Base-by-base conservation (phyloP, 2,888 invertebrate genomes). In the Glyphotaelius pellucidus region DNA sequence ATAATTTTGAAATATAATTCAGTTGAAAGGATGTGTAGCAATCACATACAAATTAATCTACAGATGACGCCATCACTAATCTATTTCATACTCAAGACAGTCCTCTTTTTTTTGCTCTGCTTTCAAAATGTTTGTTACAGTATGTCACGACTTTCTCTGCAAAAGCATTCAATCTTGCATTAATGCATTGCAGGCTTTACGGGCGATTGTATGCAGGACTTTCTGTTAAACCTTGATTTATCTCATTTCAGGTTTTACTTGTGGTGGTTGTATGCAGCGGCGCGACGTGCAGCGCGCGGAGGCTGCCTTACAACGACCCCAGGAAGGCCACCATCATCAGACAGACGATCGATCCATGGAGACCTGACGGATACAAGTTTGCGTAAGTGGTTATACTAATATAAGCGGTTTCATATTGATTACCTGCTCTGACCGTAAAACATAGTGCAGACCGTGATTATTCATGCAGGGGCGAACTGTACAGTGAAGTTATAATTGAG, bases 331-430 rank as follows among this genome's bases (percentile, higher is more conserved):
- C 67, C 79, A 86, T 86, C 32, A 86, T 87, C 35, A 84, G 89
- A 38, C 84, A 90, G 42, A 85, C 80, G 35, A 25, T 91, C 14
- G 91, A 83, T n/a, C 90, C 91, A 1, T 91, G 91, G 91, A 84
- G 86, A 31, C 93, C 93, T 7, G 90, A 91, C 42, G 90, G 91
- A 81, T 92, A 92, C 47, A 30, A 90, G 31, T 93, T 92, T 85
- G 91, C 84, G 93, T 93, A 79, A 92, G 93, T 90, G 32, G 25
- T n/a, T 67, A 25, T 67, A 25, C 2, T n/a, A n/a, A 67, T 9
- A 25, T 25, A 67, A 25, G 25, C 85, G 25, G 52, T n/a, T 67
- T n/a, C 11, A 7, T 25, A 67, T 67, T 25, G 25, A n/a, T 67
- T 67, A 67, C 15, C 47, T 47, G 15, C n/a, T 67, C 25, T 25